Evolutionary conservation across 2,797 vertebrate species (phyloP), one percentile per base, ranked within the genome.

Genomic region (Onychomys arenicola): DNA sequence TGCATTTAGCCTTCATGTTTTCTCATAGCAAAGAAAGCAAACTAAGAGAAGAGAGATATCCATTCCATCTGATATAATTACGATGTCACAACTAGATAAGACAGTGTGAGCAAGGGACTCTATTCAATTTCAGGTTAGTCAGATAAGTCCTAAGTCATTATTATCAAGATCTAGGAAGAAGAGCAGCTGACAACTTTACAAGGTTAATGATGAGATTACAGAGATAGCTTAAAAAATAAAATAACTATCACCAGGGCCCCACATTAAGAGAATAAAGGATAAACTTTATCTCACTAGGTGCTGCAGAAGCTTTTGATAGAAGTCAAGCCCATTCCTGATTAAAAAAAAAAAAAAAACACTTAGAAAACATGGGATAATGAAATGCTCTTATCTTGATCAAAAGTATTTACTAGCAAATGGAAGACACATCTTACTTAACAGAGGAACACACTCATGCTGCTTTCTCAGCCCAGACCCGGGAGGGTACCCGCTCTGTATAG

Each of bases 371-470:
- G 77, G 16, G 10, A 77, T 86, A 86, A 80, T 91, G 86, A 67
- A 93, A 71, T 13, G 40, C 75, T 89, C 95, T 97, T 83, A 95
- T 97, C 96, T 91, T 65, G n/a, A 97, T 94, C 40, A 78, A 82
- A 78, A n/a, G 52, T 78, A 40, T 75, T 89, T 86, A 59, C 81
- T 81, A 37, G 92, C 23, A 92, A 81, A 76, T 75, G 6, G 87
- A 77, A 67, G 67, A 5, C 1, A 19, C 34, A 0, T 63, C 91
- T 46, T 37, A 27, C 93, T 92, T 85, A 94, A 55, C 17, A 73
- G 65, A 27, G 81, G 67, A 46, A 11, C 67, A 11, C 67, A n/a
- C 52, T 19, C 25, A 19, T 37, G 67, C 27, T 6, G 29, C 25
- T 86, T 71, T 82, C 82, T 67, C 9, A 61, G 65, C 37, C 23